A percentile compares a stretch with the other conserved stretches of the same genome.
Conservation (phyloP, 2,797 vertebrate species). For the Sciurus vulgaris region DNA sequence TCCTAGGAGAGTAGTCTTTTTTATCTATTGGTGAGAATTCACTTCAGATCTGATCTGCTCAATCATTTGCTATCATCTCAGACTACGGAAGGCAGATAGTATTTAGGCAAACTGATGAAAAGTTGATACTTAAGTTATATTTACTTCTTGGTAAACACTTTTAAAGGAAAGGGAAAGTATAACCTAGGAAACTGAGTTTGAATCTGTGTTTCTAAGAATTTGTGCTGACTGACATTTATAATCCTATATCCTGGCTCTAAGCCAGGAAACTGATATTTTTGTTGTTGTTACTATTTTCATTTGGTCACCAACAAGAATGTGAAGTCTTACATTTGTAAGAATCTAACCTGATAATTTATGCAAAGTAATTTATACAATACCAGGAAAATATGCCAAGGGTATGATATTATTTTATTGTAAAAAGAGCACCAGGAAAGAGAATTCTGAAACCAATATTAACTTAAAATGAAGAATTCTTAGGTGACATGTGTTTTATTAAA, state of each 20-base stretch:
- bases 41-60: not conserved
- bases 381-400: not conserved
- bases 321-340: conserved; percentile 35
- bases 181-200: not conserved
- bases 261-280: not conserved
- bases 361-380: conserved; percentile 51
- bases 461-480: conserved; percentile 32
- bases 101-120: not conserved
- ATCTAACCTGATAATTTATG: not conserved
- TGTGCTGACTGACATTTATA: not conserved
- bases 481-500: not conserved
- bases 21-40: not conserved
- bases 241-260: not conserved
- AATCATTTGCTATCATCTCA: not conserved
- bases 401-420: conserved; percentile 22
- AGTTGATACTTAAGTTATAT: not conserved
- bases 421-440: conserved; percentile 28
- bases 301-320: conserved; percentile 38
- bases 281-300: not conserved
- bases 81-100: not conserved
- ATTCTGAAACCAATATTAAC: conserved; percentile 22
- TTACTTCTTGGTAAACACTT: conserved; percentile 8
- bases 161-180: not conserved
- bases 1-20: not conserved
- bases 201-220: not conserved